Conservation (phyloP, 2,113 vertebrate species). For the Eubucco bourcierii region DNA sequence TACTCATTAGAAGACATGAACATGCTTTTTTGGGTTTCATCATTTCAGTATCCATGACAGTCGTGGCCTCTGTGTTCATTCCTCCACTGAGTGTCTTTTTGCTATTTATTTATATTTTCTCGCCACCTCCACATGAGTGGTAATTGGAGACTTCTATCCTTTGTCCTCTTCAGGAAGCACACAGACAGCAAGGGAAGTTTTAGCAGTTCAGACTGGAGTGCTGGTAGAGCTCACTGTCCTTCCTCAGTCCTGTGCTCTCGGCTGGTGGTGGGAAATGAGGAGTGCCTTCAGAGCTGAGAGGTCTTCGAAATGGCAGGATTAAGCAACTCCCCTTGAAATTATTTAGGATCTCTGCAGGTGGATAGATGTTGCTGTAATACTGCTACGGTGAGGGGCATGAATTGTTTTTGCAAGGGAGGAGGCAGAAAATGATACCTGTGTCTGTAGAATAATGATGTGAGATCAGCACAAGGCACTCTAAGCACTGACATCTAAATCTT, state of each 20-base stretch:
- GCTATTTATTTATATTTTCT: not conserved
- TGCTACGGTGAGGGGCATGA: not conserved
- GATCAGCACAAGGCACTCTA: not conserved
- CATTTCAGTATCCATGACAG: not conserved
- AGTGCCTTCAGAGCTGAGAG: not conserved
- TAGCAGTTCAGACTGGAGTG: not conserved
- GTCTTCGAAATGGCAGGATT: not conserved
- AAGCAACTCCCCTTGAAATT: not conserved
- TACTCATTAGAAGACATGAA: not conserved
- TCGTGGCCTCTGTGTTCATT: not conserved
- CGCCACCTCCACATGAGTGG: not conserved
- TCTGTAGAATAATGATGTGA: not conserved
- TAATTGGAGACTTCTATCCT: not conserved
- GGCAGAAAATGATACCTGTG: not conserved
- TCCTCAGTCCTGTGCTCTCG: not conserved
- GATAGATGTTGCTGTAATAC: not conserved
- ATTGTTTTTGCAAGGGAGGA: not conserved
- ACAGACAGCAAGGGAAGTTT: not conserved
- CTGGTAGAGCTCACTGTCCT: not conserved
- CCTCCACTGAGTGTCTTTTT: not conserved
- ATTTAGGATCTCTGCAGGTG: not conserved
- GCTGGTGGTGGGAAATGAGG: not conserved
- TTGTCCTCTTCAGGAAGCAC: not conserved
- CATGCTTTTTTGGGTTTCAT: not conserved
- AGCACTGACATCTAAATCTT: not conserved